Evolutionary conservation across 2,113 vertebrate genomes (phyloP), one percentile per base, ranked within the genome.

Genomic region (Grammomys surdaster): DNA sequence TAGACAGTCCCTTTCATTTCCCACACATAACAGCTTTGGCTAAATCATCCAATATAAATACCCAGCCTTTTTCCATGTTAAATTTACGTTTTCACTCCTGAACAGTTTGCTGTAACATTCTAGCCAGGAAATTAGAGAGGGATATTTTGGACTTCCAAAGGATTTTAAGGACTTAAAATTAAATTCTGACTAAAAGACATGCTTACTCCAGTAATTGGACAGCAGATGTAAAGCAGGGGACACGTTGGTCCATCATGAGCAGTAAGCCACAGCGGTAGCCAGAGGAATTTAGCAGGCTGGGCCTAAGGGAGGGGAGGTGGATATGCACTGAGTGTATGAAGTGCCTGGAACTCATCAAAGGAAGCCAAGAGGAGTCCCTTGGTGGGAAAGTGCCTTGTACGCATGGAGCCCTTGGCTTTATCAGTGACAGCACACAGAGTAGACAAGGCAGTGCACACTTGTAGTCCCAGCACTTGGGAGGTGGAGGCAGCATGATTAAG

Each of bases 101-200:
- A 77, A 48, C 22, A 48, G 28, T 93, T 88, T 94, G 48, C 48
- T n/a, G 31, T 46, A 95, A 80, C 5, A 48, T n/a, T 96, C 43
- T 14, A 85, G 90, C 43, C 33, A 88, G 92, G 81, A 96, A 86
- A 75, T 16, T 58, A 56, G 10, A 92, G 33, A 90, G 8, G 24
- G 33, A 20, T 36, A 36, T 46, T 82, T 89, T 67, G 91, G 73
- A n/a, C 48, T 65, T 89, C 40, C 31, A 88, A 85, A 93, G 56
- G n/a, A 63, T 69, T 93, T 93, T 86, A 77, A 22, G 75, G 28
- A 69, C 58, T 43, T 46, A 33, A 82, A 65, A 88, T 87, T 77
- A 73, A 88, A 77, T 73, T 88, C 51, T 78, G 48, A 77, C 16
- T 20, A 33, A 91, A 19, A 36, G 65, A 2, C 8, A 19, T 7